Conservation (phyloP, 23 tunicate species). For the Botrylloides violaceus region DNA sequence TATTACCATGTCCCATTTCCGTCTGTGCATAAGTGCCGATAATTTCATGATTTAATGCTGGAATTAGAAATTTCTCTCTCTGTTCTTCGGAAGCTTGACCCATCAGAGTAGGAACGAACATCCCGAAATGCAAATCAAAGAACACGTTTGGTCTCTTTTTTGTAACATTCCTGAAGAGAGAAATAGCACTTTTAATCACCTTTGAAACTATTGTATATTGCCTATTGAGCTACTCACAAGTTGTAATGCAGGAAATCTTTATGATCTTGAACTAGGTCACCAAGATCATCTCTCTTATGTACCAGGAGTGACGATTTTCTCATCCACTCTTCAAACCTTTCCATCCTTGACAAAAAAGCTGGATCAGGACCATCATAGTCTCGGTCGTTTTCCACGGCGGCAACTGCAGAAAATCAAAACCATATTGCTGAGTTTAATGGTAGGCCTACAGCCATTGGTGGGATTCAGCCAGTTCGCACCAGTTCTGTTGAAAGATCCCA, state of each 20-base stretch:
- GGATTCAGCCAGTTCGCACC: too few relatives aligned
- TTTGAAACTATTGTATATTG: not conserved
- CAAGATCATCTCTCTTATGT: conserved; percentile 47
- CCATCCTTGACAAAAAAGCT: conserved; percentile 69
- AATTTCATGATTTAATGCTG: conserved; percentile 85
- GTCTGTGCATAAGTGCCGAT: conserved; percentile 96
- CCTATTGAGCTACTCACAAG: conserved; percentile 20
- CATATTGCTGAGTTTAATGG: too few relatives aligned
- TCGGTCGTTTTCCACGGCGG: conserved; percentile 43
- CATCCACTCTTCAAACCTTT: conserved; percentile 79
- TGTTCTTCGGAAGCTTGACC: conserved; percentile 83
- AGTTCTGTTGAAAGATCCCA: too few relatives aligned
- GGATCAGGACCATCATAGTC: conserved; percentile 57
- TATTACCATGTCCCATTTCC: conserved; percentile 95
- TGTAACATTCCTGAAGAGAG: conserved; percentile 7
- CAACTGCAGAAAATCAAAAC: conserved; percentile 31
- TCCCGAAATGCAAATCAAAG: conserved; percentile 93
- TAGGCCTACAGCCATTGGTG: too few relatives aligned
- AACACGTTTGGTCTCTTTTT: conserved; percentile 50
- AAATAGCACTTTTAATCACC: not conserved
- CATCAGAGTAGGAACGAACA: conserved; percentile 83
- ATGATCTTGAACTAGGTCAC: conserved; percentile 47
- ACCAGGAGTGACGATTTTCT: conserved; percentile 57
- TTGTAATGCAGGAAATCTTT: conserved; percentile 60
- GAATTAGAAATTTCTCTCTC: conserved; percentile 60